phyloP scores from a whole-genome alignment of 2,888 invertebrate genomes.

The Gymnocheta viridis region DNA sequence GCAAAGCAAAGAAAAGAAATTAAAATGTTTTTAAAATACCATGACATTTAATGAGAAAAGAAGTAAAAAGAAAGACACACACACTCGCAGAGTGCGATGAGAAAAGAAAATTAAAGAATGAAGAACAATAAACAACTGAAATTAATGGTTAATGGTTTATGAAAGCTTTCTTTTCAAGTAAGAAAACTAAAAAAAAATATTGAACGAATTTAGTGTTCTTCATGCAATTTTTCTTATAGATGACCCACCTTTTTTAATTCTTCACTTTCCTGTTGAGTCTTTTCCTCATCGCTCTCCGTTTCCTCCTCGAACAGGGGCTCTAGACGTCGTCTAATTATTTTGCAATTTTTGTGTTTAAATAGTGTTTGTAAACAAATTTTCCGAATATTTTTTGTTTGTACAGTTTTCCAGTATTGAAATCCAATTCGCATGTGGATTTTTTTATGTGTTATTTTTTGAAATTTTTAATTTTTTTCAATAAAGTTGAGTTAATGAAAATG shows the following conservation, averaged over 20 bases:
- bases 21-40: not conserved
- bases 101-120: conserved; percentile 44
- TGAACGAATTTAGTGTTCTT: conserved; percentile 18
- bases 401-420: conserved; percentile 9
- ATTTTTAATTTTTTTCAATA: conserved; percentile 39
- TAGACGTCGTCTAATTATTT: conserved; percentile 86
- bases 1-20: conserved; percentile 7
- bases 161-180: not conserved
- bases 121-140: conserved; percentile 1
- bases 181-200: not conserved
- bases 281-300: conserved; percentile 85
- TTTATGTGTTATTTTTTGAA: conserved; percentile 38
- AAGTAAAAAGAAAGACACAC: conserved; percentile 9
- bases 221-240: conserved; percentile 72
- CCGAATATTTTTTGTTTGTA: conserved; percentile 48
- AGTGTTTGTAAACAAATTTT: conserved; percentile 42
- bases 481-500: conserved; percentile 59
- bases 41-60: conserved; percentile 33
- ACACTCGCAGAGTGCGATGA: conserved; percentile 28
- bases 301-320: conserved; percentile 93
- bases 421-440: conserved; percentile 37
- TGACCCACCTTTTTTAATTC: conserved; percentile 82
- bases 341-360: conserved; percentile 2
- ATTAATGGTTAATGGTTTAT: conserved; percentile 3
- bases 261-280: conserved; percentile 81